Base-by-base conservation (phyloP, 2,888 invertebrate species). In the Rotaria macrura region DNA sequence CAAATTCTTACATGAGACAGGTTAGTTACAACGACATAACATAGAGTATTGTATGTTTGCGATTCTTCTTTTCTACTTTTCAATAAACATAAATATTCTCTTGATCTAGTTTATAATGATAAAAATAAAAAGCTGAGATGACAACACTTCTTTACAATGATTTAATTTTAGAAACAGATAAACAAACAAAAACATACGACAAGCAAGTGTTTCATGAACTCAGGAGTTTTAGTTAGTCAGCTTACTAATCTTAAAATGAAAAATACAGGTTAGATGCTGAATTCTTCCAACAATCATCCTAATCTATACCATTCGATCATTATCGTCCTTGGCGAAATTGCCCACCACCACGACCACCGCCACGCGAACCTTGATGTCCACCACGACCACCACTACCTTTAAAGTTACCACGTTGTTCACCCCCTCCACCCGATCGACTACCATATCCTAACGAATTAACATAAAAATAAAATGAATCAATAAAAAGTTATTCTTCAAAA, bases 301-400 rank as follows among this genome's bases (percentile, higher is more conserved):
- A 29, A 9, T 9, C 0, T 14, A 29, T 20, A 20, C 6, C 34
- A 65, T 20, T 38, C 43, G 2, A 43, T 40, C 5, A 85, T 43
- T 34, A 25, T 34, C 84, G 40, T 34, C 55, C 29, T 34, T 25
- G 29, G 10, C 52, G 52, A 6, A 52, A 17, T 20, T 34, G 40
- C 10, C 85, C 85, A 52, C 65, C 65, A 34, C 29, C 40, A n/a
- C 79, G 38, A 10, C 72, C 72, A n/a, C 79, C 43, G 17, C 43
- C 43, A 5, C 43, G 43, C 3, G 79, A 79, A 43, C 14, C n/a
- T 40, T 43, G 79, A 43, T 79, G 43, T 79, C 79, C 79, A 79
- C 79, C 79, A 25, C 79, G 79, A n/a, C 79, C 79, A 79, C 79
- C 72, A 65, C 65, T 34, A 65, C 65, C 65, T 57, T 14, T 57